Base-by-base conservation (phyloP, 2,113 vertebrate genomes). In the Martes martes region DNA sequence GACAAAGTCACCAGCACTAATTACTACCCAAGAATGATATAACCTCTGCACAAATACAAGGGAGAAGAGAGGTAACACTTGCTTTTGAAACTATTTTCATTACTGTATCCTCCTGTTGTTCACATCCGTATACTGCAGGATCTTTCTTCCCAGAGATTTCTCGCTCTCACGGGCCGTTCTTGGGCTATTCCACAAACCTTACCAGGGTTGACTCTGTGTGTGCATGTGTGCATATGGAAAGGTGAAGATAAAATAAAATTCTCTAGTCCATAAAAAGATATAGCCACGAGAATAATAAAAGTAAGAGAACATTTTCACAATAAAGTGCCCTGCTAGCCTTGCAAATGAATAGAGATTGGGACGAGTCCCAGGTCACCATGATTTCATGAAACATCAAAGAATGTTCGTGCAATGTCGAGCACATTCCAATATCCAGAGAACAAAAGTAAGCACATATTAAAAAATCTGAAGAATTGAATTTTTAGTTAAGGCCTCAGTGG, bases 391-490 rank as follows among this genome's bases (percentile, higher is more conserved):
- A 19, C 57, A 80, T 61, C 52, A 28, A 92, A 86, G 57, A 94
- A 74, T 24, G 52, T 74, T 92, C 55, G 33, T 52, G 31, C 18
- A 84, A 50, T 55, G 28, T 73, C 52, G 39, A 81, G 24, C 19
- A 96, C 69, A 85, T 74, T 73, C 61, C 88, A 94, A 78, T 92
- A 89, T 76, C n/a, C 50, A 90, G 26, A 84, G 85, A 52, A 95
- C 74, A 94, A 92, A 94, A 71, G 55, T 28, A 71, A 96, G n/a
- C 50, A 89, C 73, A 90, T 96, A 96, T 97, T 97, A 90, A 97
- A 97, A 95, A 94, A 94, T 83, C 23, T 84, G 57, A 96, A 95
- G 83, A 97, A 97, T 65, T 95, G 80, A 79, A 96, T 96, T 97
- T 93, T 97, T 92, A 94, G 90, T 45, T 47, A 83, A 91, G 91